Base-by-base conservation (phyloP, 2,888 invertebrate genomes). In the Reticulitermes lucifugus region DNA sequence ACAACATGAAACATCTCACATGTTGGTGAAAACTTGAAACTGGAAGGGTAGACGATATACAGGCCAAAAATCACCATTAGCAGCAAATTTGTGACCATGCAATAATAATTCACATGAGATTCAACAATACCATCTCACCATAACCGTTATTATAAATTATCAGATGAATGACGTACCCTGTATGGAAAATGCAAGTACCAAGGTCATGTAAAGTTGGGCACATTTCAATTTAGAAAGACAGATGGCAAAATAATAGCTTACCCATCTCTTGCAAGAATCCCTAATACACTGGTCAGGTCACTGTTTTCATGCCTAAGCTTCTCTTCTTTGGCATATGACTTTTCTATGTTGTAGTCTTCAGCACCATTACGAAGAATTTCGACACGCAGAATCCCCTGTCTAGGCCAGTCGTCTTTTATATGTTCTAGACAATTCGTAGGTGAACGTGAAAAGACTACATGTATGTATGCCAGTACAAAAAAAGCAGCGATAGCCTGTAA, bases 341-440 rank as follows among this genome's bases (percentile, higher is more conserved):
- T 95, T 89, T 95, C 94, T 89, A 97, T 94, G 87, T 94, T 94
- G 89, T 97, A 97, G 90, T 95, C 95, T 84, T 94, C 93, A 5
- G 92, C 93, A 22, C 94, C 93, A 90, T 95, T 95, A 87, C 94
- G 92, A 84, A 96, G 91, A 88, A 98, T 97, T 92, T 98, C 98
- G 22, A 98, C 97, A 87, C 98, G 92, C 29, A 99, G 92, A 88
- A 99, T 97, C 7, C 99, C 99, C 91, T 98, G 97, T 86, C 97
- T 93, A 0, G 99, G 99, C 99, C 99, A 99, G 21, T 95, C 94
- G 88, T 96, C 94, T 89, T 96, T 94, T 59, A 98, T 94, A 90
- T 97, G 95, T 90, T 97, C 95, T 88, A 99, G 93, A 90, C 99
- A 99, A 88, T 97, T 97, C 84, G 97, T 96, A 12, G 99, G 98